phyloP scores from a whole-genome alignment of 2,113 vertebrate genomes.

The Aspiorhynchus laticeps region DNA sequence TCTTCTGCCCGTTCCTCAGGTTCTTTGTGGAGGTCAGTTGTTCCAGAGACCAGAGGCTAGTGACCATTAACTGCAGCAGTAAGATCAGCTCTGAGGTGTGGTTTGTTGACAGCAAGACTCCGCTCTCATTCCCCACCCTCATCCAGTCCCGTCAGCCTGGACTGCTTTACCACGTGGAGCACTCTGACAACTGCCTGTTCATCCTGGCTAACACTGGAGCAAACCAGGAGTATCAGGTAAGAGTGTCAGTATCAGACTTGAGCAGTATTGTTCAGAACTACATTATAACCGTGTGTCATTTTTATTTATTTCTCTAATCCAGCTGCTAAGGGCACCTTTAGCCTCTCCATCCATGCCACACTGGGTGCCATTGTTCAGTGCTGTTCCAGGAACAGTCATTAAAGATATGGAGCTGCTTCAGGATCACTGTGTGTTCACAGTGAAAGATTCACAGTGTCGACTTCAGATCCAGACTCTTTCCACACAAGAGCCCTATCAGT shows the following conservation, averaged over 20 bases:
- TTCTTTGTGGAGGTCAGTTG: slow-evolving; percentile 91
- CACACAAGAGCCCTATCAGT: slow-evolving; percentile 71
- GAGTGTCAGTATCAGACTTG: background rate
- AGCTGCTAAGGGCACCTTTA: slow-evolving; percentile 85
- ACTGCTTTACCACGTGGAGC: slow-evolving; percentile 89
- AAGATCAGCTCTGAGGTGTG: slow-evolving; percentile 91
- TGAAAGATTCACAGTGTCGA: slow-evolving; percentile 70
- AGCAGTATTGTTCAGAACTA: background rate
- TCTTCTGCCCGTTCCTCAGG: slow-evolving; percentile 62
- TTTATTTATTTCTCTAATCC: background rate
- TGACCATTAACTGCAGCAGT: slow-evolving; percentile 92
- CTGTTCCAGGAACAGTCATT: slow-evolving; percentile 76
- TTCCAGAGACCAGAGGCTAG: slow-evolving; percentile 82
- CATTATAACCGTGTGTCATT: background rate
- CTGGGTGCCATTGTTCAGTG: slow-evolving; percentile 82
- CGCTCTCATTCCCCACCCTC: slow-evolving; percentile 77
- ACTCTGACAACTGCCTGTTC: slow-evolving; percentile 80
- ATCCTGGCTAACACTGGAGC: slow-evolving; percentile 88
- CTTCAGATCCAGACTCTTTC: slow-evolving; percentile 82
- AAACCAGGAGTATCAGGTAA: slow-evolving; percentile 85
- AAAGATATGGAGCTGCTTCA: slow-evolving; percentile 90
- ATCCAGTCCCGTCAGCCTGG: slow-evolving; percentile 82
- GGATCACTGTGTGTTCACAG: slow-evolving; percentile 83
- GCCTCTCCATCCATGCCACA: slow-evolving; percentile 75
- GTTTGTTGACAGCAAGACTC: slow-evolving; percentile 77